A percentile compares a stretch with the other conserved stretches of the same genome.
Conservation (phyloP, 2,113 vertebrate species). For the Corythornis madagascariensis region DNA sequence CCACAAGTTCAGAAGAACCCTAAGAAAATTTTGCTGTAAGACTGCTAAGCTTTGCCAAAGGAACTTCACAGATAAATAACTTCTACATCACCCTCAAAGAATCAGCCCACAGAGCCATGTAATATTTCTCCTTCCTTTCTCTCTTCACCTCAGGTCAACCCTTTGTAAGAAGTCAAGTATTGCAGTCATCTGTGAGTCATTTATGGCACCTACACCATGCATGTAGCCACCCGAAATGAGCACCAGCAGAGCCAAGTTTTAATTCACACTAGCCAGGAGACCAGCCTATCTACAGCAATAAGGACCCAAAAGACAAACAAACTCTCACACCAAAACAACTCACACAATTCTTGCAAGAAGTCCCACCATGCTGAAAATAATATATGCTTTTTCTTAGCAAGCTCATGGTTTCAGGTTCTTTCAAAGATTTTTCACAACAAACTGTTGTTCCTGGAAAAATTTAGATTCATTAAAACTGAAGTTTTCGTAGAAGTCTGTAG, state of each 20-base stretch:
- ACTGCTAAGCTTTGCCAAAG: not conserved
- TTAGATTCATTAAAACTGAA: not conserved
- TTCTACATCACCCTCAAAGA: not conserved
- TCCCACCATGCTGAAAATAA: not conserved
- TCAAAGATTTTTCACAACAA: not conserved
- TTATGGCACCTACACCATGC: not conserved
- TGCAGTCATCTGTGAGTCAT: not conserved
- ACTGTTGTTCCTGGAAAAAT: not conserved
- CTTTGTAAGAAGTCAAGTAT: not conserved
- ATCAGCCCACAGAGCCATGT: not conserved
- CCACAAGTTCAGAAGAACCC: not conserved
- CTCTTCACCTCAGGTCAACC: not conserved
- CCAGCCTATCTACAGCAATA: not conserved
- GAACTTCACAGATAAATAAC: not conserved
- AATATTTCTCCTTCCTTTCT: not conserved
- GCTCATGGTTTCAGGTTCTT: not conserved
- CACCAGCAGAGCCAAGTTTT: not conserved
- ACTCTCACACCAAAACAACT: not conserved
- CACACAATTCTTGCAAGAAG: not conserved
- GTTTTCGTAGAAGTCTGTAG: not conserved
- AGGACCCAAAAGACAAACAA: not conserved
- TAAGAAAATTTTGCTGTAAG: not conserved
- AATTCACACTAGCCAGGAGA: not conserved
- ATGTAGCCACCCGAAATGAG: not conserved
- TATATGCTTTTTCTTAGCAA: not conserved